phyloP scores from a whole-genome alignment of 2,797 vertebrate species.

The Gadopsis bispinosus region DNA sequence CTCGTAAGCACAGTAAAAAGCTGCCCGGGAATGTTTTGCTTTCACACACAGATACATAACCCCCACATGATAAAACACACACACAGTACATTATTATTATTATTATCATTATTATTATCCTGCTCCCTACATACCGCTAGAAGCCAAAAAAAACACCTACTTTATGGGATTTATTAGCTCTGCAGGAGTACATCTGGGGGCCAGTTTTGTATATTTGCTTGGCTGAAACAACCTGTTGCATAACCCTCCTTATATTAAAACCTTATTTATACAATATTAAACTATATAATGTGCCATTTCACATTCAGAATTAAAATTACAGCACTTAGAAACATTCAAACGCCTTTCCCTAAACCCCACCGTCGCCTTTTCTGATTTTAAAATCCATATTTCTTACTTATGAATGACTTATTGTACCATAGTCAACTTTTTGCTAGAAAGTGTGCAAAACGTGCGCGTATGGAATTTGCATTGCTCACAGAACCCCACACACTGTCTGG shows the following conservation, averaged over 20 bases:
- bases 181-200: slow-evolving; percentile 31
- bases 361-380: no score
- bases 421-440: slow-evolving; percentile 2
- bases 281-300: slow-evolving; percentile 16
- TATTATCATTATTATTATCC: no score
- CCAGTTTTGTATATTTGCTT: neutral
- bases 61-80: neutral
- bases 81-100: neutral
- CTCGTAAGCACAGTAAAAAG: neutral
- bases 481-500: slow-evolving; percentile 1
- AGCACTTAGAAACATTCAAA: slow-evolving; percentile 17
- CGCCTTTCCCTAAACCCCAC: neutral
- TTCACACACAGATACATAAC: neutral
- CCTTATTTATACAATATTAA: slow-evolving; percentile 15
- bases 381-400: neutral
- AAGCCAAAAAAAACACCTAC: slow-evolving; percentile 10
- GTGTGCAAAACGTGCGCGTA: neutral
- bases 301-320: neutral
- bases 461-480: slow-evolving; percentile 1
- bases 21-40: neutral
- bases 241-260: neutral
- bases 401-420: neutral
- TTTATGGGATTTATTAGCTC: slow-evolving; percentile 12
- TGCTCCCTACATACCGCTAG: no score
- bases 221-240: slow-evolving; percentile 12